Evolutionary conservation across 37 sponge, comb jelly and placozoan species (phyloP), one percentile per base, ranked within the genome.

Genomic region (Geodia barretti): DNA sequence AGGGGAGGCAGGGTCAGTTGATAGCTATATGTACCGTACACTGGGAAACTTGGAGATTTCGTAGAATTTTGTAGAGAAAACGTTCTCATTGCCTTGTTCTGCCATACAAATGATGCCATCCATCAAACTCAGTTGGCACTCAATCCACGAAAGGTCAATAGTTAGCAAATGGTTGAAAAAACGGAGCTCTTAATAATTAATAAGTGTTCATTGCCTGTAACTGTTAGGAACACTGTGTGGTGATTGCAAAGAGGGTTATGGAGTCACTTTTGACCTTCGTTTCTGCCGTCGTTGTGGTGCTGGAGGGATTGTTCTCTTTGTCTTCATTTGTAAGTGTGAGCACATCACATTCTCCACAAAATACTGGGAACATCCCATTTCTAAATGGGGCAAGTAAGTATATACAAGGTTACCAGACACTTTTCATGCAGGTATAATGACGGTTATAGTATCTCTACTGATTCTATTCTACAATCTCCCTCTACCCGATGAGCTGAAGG

Each of bases 211-310:
- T n/a, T n/a, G n/a, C n/a, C n/a, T n/a, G n/a, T n/a, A n/a, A n/a
- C n/a, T n/a, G n/a, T n/a, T n/a, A n/a, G n/a, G n/a, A n/a, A n/a
- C n/a, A n/a, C 42, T 92, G 39, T 92, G 92, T 80, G 88, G 88
- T 0, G 35, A 62, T 3, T 92, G 92, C 33, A 37, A 2, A 2
- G 61, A 64, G 1, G 68, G 60, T 0, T 65, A 68, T 23, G 80
- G 76, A 5, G 82, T 92, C 9, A 80, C 85, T 17, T 73, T 92
- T 62, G 92, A 92, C 60, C 74, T 92, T 0, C 88, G 80, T 69
- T 17, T 39, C 1, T 92, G 92, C 65, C 17, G 29, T n/a, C 26
- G 59, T 34, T 41, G 8, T 36, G 77, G 58, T 75, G 21, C 54
- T 14, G 41, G 26, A 29, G 92, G 92, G 3, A 31, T 84, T 1